phyloP scores from a whole-genome alignment of 2,113 vertebrate species.

The Nyctereutes procyonoides region DNA sequence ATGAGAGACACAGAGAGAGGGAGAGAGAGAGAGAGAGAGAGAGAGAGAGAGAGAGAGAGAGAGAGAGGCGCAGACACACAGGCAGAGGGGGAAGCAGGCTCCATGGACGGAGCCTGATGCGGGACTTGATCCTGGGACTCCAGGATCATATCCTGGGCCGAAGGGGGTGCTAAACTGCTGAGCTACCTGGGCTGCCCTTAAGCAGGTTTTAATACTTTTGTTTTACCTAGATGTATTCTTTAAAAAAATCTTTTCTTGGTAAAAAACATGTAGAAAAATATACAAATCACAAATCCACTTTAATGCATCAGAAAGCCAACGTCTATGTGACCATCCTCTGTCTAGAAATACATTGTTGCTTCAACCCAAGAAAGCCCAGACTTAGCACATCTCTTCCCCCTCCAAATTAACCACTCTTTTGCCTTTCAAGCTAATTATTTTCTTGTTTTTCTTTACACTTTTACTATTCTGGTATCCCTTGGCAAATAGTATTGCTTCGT shows the following conservation, averaged over 20 bases:
- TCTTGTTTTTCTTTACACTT: background rate
- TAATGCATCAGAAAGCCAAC: background rate
- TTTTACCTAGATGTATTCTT: background rate
- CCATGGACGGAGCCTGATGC: too few relatives aligned
- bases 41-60: too few relatives aligned
- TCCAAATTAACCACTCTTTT: background rate
- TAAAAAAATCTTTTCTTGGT: conserved; percentile 8
- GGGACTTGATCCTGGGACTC: too few relatives aligned
- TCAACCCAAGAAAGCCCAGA: background rate
- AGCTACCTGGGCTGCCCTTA: background rate
- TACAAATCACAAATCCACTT: background rate
- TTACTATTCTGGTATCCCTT: background rate
- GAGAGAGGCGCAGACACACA: too few relatives aligned
- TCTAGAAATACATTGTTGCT: background rate
- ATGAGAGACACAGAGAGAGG: too few relatives aligned
- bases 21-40: too few relatives aligned
- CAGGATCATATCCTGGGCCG: too few relatives aligned
- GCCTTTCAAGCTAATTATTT: background rate
- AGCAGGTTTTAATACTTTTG: background rate
- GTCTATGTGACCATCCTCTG: background rate
- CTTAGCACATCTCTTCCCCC: background rate
- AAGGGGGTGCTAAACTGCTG: too few relatives aligned
- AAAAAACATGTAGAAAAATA: background rate
- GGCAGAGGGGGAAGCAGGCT: too few relatives aligned
- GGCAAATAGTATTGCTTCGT: background rate